Conservation (phyloP, 2,113 vertebrate genomes). For the Ranitomeya variabilis region DNA sequence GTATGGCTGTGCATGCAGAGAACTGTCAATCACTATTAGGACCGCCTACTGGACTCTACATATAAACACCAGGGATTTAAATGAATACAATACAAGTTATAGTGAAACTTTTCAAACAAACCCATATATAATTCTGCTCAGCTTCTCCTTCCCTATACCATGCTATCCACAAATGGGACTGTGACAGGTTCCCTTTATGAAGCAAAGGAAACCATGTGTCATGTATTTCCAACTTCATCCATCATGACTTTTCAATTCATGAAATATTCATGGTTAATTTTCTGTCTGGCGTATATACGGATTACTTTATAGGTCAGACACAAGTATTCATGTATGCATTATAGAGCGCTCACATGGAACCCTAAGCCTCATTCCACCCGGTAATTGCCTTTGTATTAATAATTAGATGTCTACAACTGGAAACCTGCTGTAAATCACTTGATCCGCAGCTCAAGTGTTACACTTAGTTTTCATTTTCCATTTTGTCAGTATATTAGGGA, state of each 20-base stretch:
- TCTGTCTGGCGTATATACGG: not conserved
- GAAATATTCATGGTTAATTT: not conserved
- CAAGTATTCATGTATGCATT: conserved; percentile 48
- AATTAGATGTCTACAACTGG: conserved; percentile 12
- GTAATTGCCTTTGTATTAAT: conserved; percentile 38
- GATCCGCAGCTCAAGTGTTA: not conserved
- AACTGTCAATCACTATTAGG: too few relatives aligned
- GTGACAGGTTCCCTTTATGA: not conserved
- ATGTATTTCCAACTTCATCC: not conserved
- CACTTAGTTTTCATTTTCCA: not conserved
- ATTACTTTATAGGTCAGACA: conserved; percentile 18
- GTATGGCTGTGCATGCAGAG: too few relatives aligned
- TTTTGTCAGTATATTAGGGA: not conserved
- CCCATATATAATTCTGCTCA: too few relatives aligned
- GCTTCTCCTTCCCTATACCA: too few relatives aligned
- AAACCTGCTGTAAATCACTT: not conserved
- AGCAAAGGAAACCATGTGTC: not conserved
- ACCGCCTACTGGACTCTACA: too few relatives aligned
- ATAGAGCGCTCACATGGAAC: not conserved
- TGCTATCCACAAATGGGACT: too few relatives aligned
- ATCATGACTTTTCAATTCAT: not conserved
- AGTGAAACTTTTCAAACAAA: too few relatives aligned
- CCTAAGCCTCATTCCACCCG: not conserved
- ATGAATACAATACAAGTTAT: too few relatives aligned
- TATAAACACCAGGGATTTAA: too few relatives aligned